Percentiles rank a stretch among this genome's conserved stretches.
These are phyloP conservation scores for Xerus inauris DNA, from an alignment of 2,113 vertebrate species.

Conservation along the genomic window DNA sequence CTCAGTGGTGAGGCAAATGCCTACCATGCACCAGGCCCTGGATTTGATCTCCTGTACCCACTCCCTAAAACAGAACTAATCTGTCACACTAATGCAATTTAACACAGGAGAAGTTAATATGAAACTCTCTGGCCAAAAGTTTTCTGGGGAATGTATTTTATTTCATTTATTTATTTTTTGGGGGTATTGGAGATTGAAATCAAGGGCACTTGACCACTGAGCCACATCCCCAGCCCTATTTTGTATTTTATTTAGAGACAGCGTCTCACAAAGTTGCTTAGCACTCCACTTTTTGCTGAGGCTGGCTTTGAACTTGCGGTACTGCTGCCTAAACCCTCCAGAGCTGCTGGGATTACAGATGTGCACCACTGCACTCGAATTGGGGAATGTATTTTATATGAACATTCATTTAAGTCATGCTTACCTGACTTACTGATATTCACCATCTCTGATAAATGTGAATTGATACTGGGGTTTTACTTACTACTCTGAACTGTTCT, in stretches of 20 bases:
- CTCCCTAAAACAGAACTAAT: background rate
- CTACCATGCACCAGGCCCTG: background rate
- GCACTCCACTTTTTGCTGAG: too few species aligned
- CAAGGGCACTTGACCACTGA: too few species aligned
- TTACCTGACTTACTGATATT: constrained; percentile 17
- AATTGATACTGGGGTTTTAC: constrained; percentile 79
- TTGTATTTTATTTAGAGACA: too few species aligned
- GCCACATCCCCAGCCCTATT: too few species aligned
- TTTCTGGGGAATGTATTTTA: background rate
- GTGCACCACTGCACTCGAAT: too few species aligned
- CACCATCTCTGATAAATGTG: constrained; percentile 9
- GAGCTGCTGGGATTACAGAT: too few species aligned
- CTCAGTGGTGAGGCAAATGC: background rate
- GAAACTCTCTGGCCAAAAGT: background rate
- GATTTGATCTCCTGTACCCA: background rate
- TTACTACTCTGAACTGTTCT: constrained; percentile 98
- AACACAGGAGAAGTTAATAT: background rate
- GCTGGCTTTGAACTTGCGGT: too few species aligned
- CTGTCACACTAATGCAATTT: background rate
- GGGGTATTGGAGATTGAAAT: too few species aligned
- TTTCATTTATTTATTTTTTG: too few species aligned
- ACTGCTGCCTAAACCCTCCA: too few species aligned
- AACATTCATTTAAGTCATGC: constrained; percentile 53
- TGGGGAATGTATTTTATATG: background rate
- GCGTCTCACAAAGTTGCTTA: too few species aligned